These are phyloP conservation scores for Enoplosus armatus DNA, from an alignment of 2,797 vertebrate genomes.

Conservation along the genomic window DNA sequence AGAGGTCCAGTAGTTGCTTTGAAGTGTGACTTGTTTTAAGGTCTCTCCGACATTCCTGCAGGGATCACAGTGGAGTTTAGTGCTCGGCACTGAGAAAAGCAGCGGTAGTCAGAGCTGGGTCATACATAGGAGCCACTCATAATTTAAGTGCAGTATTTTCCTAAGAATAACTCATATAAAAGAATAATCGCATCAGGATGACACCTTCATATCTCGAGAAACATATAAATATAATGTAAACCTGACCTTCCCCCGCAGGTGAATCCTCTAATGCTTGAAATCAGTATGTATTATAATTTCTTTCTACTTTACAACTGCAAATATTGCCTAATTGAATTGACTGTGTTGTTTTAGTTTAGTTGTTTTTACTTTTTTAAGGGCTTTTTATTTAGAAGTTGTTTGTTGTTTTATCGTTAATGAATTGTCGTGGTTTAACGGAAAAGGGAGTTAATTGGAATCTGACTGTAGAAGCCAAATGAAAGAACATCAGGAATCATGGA, in stretches of 20 bases:
- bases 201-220: not conserved
- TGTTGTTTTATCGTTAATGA: not conserved
- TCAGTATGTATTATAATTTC: too few species aligned
- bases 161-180: too few species aligned
- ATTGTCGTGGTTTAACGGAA: not conserved
- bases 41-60: conserved; percentile 39
- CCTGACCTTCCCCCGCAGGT: not conserved
- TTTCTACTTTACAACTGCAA: not conserved
- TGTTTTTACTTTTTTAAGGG: too few species aligned
- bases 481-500: not conserved
- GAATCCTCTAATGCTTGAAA: not conserved
- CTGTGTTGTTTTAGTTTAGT: too few species aligned
- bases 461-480: not conserved
- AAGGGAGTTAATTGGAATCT: not conserved
- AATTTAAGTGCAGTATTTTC: not conserved
- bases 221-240: not conserved
- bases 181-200: too few species aligned
- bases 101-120: not conserved
- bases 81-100: not conserved
- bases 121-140: not conserved
- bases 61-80: conserved; percentile 34
- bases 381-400: not conserved
- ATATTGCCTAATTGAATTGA: not conserved
- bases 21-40: conserved; percentile 41
- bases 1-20: conserved; percentile 42